Evolutionary conservation across 2,797 vertebrate genomes (phyloP), one percentile per base, ranked within the genome.

Genomic region (Tiaroga cobitis): DNA sequence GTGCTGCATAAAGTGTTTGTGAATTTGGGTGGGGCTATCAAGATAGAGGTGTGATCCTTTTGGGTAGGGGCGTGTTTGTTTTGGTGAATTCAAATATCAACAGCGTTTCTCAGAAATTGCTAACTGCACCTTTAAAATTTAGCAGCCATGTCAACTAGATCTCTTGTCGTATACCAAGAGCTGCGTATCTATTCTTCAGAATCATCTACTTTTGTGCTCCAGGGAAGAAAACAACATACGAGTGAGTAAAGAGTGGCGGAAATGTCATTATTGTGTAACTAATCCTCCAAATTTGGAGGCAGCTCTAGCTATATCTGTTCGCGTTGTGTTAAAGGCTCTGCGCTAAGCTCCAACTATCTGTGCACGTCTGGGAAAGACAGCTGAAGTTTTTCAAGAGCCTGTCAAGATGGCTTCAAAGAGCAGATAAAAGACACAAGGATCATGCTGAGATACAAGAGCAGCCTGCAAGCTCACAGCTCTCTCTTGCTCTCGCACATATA

Each of bases 381-480:
- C 56, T 83, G 76, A 73, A 29, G 26, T 67, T 83, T 83, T 54
- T 80, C 76, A 68, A 84, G 67, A 70, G 61, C 34, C 63, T 41
- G 80, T 75, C 56, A 51, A 67, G 41, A 43, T 32, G 19, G 70
- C 86, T 69, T 81, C 51, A 72, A 72, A 81, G 82, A 75, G 43
- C 72, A 77, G 86, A 87, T 87, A 61, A 87, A 85, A 87, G 86
- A 81, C 78, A 74, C 0, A n/a, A 74, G 86, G 69, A 83, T 84
- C 82, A 80, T 19, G 67, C 83, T 54, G 78, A 84, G 73, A 81
- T 81, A 81, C 82, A 72, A 70, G 78, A 77, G 54, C 51, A 56
- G 63, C 24, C 73, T 65, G 74, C 37, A 68, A 46, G 37, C 79
- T 75, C 84, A 68, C 70, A 43, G 83, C 79, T 43, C 72, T 56